A percentile compares a stretch with the other conserved stretches of the same genome.
phyloP scores from a whole-genome alignment of 2,113 vertebrate genomes.

The Shinisaurus crocodilurus region DNA sequence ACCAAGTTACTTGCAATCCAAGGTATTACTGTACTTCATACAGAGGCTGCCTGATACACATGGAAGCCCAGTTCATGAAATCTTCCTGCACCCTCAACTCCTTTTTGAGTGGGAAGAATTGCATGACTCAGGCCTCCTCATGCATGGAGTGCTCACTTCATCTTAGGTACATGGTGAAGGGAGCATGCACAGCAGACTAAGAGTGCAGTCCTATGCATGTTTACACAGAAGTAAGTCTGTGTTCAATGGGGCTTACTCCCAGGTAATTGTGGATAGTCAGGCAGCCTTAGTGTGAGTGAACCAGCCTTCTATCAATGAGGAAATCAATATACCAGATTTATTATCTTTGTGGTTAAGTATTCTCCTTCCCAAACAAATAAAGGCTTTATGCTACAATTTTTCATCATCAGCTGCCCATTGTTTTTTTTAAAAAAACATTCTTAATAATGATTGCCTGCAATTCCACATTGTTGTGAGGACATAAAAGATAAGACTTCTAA shows the following conservation, averaged over 20 bases:
- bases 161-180: not conserved
- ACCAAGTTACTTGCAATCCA: too few species aligned
- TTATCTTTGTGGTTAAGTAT: not conserved
- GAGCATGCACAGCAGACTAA: not conserved
- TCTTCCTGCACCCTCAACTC: not conserved
- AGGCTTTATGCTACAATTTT: not conserved
- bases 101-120: not conserved
- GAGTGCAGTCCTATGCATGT: not conserved
- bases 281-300: not conserved
- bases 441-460: too few species aligned
- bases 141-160: not conserved
- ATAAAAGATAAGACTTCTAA: not conserved
- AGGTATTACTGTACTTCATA: not conserved
- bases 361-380: not conserved
- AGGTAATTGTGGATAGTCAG: not conserved
- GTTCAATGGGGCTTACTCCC: not conserved
- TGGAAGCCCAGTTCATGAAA: not conserved
- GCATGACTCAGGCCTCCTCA: not conserved
- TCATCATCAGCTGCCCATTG: not conserved
- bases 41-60: not conserved
- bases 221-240: not conserved
- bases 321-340: not conserved
- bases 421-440: not conserved
- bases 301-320: not conserved
- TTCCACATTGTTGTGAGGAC: too few species aligned